Evolutionary conservation across 2,113 vertebrate species (phyloP), one percentile per base, ranked within the genome.

Genomic region (Felis catus): DNA sequence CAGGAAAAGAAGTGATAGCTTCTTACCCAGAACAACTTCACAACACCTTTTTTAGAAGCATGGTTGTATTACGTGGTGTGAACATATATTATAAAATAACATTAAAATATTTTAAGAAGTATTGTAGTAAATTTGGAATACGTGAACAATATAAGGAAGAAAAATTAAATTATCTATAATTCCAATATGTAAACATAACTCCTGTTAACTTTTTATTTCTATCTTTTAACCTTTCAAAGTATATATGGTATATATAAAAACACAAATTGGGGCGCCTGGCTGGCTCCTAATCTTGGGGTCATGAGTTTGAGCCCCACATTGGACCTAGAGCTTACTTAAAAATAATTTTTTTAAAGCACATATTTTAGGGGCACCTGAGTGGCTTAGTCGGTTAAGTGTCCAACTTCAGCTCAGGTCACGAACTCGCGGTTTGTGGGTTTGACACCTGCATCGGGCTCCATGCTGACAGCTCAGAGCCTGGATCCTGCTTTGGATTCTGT

Each of bases 151-250:
- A 23, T 58, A 66, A 95, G n/a, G 55, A 70, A 55, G 65, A 94
- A 86, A 86, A 61, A 48, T 78, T 94, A 45, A n/a, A 85, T 63
- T 76, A 51, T 8, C 31, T 87, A 8, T 91, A 76, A 95, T 66
- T 5, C 29, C 19, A 81, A 53, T 25, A 95, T 14, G 39, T 27
- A 66, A 14, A 81, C 61, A 48, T 81, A 55, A 89, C 27, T 51
- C 61, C 39, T 93, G 7, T 68, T 88, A 86, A 51, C 23, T 65
- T 89, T 93, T 89, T 61, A 88, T 81, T 96, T 96, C 79, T 71
- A 27, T 90, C 79, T 95, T 95, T 39, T 83, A 87, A 33, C 7
- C 86, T 51, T 65, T 39, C 39, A 4, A 83, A 21, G 27, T 65
- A 55, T 33, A 53, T 41, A 19, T 29, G 51, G 7, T 94, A 65